phyloP scores from a whole-genome alignment of 2,797 vertebrate genomes.

The Melanotaenia maccullochi region DNA sequence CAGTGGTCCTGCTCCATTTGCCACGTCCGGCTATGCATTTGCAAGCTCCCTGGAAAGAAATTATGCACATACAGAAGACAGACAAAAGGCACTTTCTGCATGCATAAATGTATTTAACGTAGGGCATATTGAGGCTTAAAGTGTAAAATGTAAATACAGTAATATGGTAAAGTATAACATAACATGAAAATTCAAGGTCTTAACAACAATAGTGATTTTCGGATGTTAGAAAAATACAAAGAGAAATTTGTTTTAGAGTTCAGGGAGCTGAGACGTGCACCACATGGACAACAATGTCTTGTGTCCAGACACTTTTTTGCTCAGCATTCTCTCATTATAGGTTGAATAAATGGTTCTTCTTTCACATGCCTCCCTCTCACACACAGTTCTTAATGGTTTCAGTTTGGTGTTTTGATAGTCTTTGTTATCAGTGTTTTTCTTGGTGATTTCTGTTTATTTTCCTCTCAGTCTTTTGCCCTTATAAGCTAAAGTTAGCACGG shows the following conservation, averaged over 20 bases:
- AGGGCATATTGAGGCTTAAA: too few species aligned
- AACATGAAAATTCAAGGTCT: too few species aligned
- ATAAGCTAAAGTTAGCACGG: conserved; percentile 68
- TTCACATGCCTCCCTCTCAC: background rate
- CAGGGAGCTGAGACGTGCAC: background rate
- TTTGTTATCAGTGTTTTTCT: conserved; percentile 50
- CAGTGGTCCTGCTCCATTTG: background rate
- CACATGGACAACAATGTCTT: too few species aligned
- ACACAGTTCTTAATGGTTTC: conserved; percentile 11
- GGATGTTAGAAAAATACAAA: background rate
- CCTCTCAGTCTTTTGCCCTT: conserved; percentile 65
- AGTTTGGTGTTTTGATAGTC: conserved; percentile 49
- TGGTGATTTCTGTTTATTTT: conserved; percentile 35
- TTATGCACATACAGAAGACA: background rate
- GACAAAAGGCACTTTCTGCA: too few species aligned
- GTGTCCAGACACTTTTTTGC: background rate
- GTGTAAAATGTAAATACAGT: too few species aligned
- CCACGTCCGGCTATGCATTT: background rate
- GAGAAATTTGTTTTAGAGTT: background rate
- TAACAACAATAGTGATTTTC: too few species aligned
- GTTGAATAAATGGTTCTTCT: conserved; percentile 26
- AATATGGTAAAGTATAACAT: background rate
- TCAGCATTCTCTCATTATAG: background rate
- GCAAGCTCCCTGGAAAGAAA: background rate
- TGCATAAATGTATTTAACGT: too few species aligned